Base-by-base conservation (phyloP, 2,797 vertebrate genomes). In the Spea hammondii region DNA sequence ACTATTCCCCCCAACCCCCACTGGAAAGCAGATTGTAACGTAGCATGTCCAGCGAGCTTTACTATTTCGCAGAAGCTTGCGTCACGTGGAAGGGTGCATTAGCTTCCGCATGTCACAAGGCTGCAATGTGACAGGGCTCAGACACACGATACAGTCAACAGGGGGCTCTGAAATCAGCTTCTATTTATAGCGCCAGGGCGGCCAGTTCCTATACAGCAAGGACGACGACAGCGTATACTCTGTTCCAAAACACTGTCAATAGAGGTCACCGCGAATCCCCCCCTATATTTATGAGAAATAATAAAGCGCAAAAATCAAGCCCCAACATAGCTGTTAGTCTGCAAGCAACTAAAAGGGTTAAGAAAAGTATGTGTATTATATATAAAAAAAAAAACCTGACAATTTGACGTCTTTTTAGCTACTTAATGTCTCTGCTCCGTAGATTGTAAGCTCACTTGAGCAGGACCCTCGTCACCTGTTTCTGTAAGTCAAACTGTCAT, bases 61-160 rank as follows among this genome's bases (percentile, higher is more conserved):
- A 90, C 84, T 86, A 85, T 88, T 90, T 89, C 85, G 86, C 85
- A 82, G 86, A 83, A 88, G 85, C 88, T 84, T 65, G 83, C 77
- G 86, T 91, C 92, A 93, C 89, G 82, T 86, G 89, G 82, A 82
- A 51, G 54, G 72, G 82, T 5, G 74, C 70, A 83, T 65, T 83
- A 71, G 83, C 85, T 90, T 89, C 89, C 88, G 88, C 86, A 88
- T 85, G 89, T 91, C 91, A 91, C 89, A 85, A 88, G 90, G 88
- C 85, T 83, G 88, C 88, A 89, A 89, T 89, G 89, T 89, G 90
- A 92, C 88, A 86, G 84, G 85, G 86, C 86, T 89, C 88, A 88
- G 86, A 89, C 87, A 76, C 73, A 88, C 83, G 89, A 88, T 89
- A 87, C 88, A 85, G 85, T 88, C 89, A 90, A 90, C 87, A 89